Percentiles rank a stretch among this genome's conserved stretches.
Conservation (phyloP, 37 sponge, comb jelly and placozoan genomes). For the Mnemiopsis leidyi region DNA sequence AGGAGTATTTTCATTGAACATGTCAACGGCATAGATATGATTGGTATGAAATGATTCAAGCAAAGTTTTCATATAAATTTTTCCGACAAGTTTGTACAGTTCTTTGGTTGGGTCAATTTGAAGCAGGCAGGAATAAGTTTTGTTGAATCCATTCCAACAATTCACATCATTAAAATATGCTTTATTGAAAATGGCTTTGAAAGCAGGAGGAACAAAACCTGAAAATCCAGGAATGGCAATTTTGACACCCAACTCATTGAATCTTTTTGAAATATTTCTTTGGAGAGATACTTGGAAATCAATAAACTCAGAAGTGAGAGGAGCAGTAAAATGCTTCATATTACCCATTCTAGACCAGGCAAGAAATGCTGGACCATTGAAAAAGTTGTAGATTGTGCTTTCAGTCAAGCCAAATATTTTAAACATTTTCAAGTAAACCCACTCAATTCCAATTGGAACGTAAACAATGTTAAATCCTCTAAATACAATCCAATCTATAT, state of each 20-base stretch:
- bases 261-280: background rate
- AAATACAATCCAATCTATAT: conserved; percentile 44
- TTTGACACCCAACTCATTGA: background rate
- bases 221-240: conserved; percentile 47
- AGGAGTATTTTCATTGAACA: conserved; percentile 64
- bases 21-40: conserved; percentile 19
- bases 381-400: background rate
- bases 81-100: background rate
- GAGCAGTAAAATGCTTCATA: conserved; percentile 1
- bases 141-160: conserved; percentile 34
- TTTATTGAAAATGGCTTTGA: background rate
- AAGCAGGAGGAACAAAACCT: conserved; percentile 8
- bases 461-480: conserved; percentile 22
- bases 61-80: conserved; percentile 2
- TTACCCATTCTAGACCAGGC: conserved; percentile 62
- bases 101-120: conserved; percentile 7
- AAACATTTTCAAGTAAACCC: background rate
- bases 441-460: conserved; percentile 31
- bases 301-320: conserved; percentile 4
- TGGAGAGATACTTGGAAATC: background rate
- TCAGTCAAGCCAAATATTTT: background rate
- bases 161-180: background rate
- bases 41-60: background rate
- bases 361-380: conserved; percentile 54
- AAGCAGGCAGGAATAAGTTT: background rate